These are phyloP conservation scores for Speoplatyrhinus poulsoni DNA, from an alignment of 2,113 vertebrate genomes.

Conservation along the genomic window DNA sequence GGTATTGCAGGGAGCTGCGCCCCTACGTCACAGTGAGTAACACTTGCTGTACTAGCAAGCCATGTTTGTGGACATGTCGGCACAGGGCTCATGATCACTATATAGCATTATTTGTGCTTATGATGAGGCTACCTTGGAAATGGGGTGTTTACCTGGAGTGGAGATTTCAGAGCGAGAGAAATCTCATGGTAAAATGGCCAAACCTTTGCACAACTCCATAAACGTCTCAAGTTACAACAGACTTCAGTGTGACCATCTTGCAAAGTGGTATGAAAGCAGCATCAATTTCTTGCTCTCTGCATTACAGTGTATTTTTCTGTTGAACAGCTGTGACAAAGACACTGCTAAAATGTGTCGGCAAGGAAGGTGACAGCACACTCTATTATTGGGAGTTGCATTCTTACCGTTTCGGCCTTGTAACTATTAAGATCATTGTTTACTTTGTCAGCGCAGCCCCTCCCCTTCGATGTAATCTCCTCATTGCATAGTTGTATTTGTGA, in stretches of 20 bases:
- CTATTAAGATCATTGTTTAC: not conserved
- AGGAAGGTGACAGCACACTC: not conserved
- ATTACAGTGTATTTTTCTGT: conserved; percentile 1
- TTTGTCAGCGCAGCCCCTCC: not conserved
- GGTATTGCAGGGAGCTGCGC: not conserved
- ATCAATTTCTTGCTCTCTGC: not conserved
- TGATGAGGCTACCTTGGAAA: not conserved
- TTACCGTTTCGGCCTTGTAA: not conserved
- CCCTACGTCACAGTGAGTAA: not conserved
- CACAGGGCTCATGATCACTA: not conserved
- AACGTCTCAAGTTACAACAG: not conserved
- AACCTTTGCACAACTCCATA: too few species aligned
- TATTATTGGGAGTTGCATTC: not conserved
- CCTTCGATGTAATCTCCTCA: not conserved
- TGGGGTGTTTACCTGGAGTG: not conserved
- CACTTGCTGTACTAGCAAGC: not conserved
- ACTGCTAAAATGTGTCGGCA: conserved; percentile 5
- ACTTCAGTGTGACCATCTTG: not conserved
- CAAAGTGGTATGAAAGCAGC: not conserved
- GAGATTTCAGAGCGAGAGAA: not conserved
- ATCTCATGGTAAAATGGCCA: not conserved
- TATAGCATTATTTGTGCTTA: too few species aligned
- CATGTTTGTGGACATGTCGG: conserved; percentile 2
- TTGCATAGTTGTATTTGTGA: not conserved
- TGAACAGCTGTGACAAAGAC: not conserved